These are phyloP conservation scores for Echinops telfairi DNA, from an alignment of 2,113 vertebrate species.

Conservation along the genomic window DNA sequence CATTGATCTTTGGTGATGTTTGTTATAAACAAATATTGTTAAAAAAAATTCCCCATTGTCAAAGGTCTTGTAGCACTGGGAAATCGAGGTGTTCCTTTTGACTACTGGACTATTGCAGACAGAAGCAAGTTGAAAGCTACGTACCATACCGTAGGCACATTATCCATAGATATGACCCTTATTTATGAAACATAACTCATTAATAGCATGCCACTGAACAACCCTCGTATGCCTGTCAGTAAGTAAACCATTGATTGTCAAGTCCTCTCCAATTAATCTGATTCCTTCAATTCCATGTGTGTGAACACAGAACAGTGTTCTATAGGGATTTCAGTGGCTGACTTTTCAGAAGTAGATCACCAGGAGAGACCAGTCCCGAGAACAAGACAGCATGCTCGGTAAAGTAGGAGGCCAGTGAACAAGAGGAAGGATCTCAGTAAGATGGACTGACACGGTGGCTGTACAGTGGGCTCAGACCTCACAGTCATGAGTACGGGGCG, in stretches of 20 bases:
- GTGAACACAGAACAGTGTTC: neutral
- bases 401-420: too few species aligned
- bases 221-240: neutral
- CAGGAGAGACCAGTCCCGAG: too few species aligned
- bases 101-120: neutral
- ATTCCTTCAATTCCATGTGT: neutral
- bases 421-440: too few species aligned
- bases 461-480: too few species aligned
- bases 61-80: neutral
- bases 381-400: too few species aligned
- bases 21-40: constrained; percentile 45
- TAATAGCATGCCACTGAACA: neutral
- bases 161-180: neutral
- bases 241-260: neutral
- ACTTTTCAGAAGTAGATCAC: neutral
- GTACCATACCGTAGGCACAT: neutral
- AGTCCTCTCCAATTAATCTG: neutral
- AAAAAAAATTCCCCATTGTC: constrained; percentile 20
- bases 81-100: neutral
- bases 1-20: constrained; percentile 28
- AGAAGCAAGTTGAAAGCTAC: neutral
- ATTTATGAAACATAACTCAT: constrained; percentile 4
- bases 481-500: too few species aligned
- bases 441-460: too few species aligned
- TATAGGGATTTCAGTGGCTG: neutral